Percentiles rank a stretch among this genome's conserved stretches.
phyloP scores from a whole-genome alignment of 1,140 invertebrate genomes.

The Musca domestica region DNA sequence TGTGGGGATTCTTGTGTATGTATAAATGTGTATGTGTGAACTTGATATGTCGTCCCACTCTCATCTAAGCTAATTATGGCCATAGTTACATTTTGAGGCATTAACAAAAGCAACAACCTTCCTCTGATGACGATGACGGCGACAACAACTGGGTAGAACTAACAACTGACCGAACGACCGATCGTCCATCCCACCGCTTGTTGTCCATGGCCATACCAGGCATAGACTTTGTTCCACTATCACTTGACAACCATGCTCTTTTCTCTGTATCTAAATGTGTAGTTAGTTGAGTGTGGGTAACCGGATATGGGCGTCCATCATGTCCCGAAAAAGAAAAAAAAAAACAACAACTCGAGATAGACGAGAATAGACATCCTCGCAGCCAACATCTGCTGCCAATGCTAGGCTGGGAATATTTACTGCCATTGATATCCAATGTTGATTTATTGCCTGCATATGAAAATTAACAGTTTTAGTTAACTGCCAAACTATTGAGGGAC shows the following conservation, averaged over 20 bases:
- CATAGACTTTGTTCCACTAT: too few species aligned
- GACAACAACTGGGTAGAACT: too few species aligned
- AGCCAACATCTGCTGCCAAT: background rate
- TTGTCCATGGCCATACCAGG: background rate
- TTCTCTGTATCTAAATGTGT: too few species aligned
- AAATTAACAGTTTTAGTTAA: conserved; percentile 19
- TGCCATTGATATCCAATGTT: conserved; percentile 13
- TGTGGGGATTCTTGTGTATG: background rate
- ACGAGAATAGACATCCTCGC: background rate
- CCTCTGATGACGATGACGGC: too few species aligned
- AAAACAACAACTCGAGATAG: too few species aligned
- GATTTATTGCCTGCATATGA: conserved; percentile 17
- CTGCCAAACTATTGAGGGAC: background rate
- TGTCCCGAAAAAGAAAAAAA: background rate
- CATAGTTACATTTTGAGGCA: conserved; percentile 4
- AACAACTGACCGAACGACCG: too few species aligned
- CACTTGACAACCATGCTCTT: too few species aligned
- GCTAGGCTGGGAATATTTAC: background rate
- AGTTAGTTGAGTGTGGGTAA: conserved; percentile 1
- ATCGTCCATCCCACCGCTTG: too few species aligned
- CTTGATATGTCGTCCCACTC: conserved; percentile 11
- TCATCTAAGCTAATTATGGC: conserved; percentile 14
- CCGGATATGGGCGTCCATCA: conserved; percentile 11
- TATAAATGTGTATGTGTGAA: background rate
- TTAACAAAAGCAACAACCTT: too few species aligned